Conservation (phyloP, 1,140 invertebrate species). For the Charaxes varanes region DNA sequence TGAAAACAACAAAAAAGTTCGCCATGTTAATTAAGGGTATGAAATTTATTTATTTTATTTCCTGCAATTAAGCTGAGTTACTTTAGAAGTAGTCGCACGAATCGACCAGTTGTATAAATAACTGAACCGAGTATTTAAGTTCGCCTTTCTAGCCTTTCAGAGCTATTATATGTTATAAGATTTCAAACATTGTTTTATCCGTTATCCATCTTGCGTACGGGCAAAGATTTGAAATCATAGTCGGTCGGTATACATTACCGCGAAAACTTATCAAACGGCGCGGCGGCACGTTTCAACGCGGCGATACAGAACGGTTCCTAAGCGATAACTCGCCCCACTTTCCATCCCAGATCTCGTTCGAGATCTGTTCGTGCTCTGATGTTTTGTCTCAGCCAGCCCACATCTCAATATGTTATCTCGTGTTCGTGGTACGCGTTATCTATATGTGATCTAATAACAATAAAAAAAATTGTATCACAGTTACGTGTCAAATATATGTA, state of each 20-base stretch:
- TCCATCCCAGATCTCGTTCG: constrained; percentile 20
- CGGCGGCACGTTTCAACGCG: constrained; percentile 25
- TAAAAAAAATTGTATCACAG: too few relatives aligned
- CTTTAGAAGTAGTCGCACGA: too few relatives aligned
- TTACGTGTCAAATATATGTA: too few relatives aligned
- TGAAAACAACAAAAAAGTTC: too few relatives aligned
- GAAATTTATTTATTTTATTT: too few relatives aligned
- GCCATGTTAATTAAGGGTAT: too few relatives aligned
- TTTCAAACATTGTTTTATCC: neutral
- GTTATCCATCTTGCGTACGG: neutral
- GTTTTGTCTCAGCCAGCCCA: constrained; percentile 24
- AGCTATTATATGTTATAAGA: too few relatives aligned
- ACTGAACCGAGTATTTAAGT: too few relatives aligned
- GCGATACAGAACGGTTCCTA: constrained; percentile 27
- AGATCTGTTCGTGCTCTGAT: constrained; percentile 27
- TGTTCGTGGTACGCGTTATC: constrained; percentile 20
- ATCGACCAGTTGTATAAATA: too few relatives aligned
- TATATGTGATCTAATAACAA: constrained; percentile 15
- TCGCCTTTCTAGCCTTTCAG: too few relatives aligned
- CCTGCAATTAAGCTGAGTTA: too few relatives aligned
- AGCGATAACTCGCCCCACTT: constrained; percentile 32
- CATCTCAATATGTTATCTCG: constrained; percentile 22
- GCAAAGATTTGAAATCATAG: neutral
- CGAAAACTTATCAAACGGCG: constrained; percentile 18
- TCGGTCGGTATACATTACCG: constrained; percentile 1